Evolutionary conservation across 1,140 invertebrate genomes (phyloP).

Genomic region (Saccostrea echinata): DNA sequence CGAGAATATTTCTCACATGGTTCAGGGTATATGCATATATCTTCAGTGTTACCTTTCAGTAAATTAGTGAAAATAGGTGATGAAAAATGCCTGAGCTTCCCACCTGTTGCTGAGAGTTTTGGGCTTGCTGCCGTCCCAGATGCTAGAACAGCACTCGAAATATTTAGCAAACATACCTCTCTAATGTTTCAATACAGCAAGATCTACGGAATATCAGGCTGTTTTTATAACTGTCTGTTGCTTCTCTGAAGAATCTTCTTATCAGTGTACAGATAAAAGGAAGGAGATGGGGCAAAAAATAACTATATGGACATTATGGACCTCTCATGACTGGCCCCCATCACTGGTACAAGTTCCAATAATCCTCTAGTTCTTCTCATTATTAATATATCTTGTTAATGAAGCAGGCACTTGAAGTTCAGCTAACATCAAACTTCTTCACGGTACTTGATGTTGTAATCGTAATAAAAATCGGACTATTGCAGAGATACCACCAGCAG

Average conservation of each 20-base stretch:
- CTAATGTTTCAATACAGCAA: slow-evolving; percentile 16
- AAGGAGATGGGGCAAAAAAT: background rate
- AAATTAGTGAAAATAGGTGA: background rate
- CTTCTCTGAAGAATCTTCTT: background rate
- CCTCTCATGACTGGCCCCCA: slow-evolving; percentile 2
- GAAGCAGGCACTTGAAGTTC: slow-evolving; percentile 9
- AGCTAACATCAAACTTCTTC: slow-evolving; percentile 18
- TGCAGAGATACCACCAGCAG: background rate
- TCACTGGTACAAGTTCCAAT: background rate
- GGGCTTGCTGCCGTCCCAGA: slow-evolving; percentile 1
- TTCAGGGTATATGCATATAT: background rate
- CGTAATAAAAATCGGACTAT: slow-evolving; percentile 17
- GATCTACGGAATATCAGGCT: slow-evolving; percentile 13
- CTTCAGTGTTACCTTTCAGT: background rate
- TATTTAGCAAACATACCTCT: slow-evolving; percentile 35
- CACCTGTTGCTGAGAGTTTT: background rate
- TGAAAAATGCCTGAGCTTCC: slow-evolving; percentile 20
- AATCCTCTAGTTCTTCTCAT: slow-evolving; percentile 13
- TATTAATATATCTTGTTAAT: slow-evolving; percentile 29
- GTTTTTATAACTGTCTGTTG: background rate
- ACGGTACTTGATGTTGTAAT: slow-evolving; percentile 6
- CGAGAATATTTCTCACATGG: background rate
- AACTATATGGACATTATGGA: background rate
- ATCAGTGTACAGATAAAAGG: slow-evolving; percentile 11
- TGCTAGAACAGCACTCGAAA: slow-evolving; percentile 30